Evolutionary conservation across 2,113 vertebrate genomes (phyloP), one percentile per base, ranked within the genome.

Genomic region (Cricetomys ansorgei): DNA sequence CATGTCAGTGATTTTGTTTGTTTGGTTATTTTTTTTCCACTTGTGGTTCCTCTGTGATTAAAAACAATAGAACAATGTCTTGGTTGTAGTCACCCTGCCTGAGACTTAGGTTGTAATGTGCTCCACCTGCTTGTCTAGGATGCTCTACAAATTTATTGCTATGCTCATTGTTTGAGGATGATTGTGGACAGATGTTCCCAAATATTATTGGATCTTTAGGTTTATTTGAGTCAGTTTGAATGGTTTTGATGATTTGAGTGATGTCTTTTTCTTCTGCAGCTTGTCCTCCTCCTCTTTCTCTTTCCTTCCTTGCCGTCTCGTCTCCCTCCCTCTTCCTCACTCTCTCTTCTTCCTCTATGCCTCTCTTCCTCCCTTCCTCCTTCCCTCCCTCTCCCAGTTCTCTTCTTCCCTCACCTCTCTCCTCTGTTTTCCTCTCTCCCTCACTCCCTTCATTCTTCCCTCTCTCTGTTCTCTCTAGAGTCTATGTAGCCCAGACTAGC

Each of bases 181-280:
- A 4, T 67, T 48, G 31, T 19, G 34, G 45, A 21, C 45, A 91
- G 73, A 77, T 77, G 31, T 75, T 94, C 15, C 16, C 40, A 48
- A 62, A 53, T 64, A 57, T 75, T 90, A 75, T 0, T 50, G 25
- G 48, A 40, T 55, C 79, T 62, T 5, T 25, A 64, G 9, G 50
- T 16, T 57, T 2, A 31, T 2, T 77, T 69, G 65, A 84, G 67
- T 23, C 34, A 83, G 57, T 62, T 48, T 55, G 50, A 59, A 0
- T 75, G 43, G 19, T 9, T 70, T 80, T 89, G 64, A 34, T 89
- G 87, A 84, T 93, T 97, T 93, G 59, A 95, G 23, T 88, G 43
- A 59, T 59, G 11, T 94, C 29, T 75, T 89, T 70, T 81, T 89
- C 40, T 89, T 62, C 4, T 12, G 12, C 48, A 81, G 67, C 25